Evolutionary conservation across 2,797 vertebrate genomes (phyloP), one percentile per base, ranked within the genome.

Genomic region (Silurus lanzhouensis): DNA sequence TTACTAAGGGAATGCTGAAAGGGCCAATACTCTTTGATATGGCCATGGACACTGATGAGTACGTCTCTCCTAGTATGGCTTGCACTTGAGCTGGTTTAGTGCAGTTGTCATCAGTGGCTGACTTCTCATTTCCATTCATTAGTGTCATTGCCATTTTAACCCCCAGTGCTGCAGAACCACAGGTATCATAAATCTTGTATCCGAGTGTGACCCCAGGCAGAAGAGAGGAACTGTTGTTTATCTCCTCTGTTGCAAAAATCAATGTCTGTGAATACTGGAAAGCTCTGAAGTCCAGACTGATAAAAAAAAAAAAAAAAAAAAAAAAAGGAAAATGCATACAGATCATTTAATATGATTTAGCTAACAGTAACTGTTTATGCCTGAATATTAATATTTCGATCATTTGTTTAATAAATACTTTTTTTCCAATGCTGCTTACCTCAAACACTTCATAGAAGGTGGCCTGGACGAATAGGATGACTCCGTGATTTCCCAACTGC

Each of bases 181-280:
- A 95, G 6, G 85, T 48, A 60, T 95, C 93, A 80, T 92, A 94
- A 3, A 95, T 91, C 66, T 88, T 92, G 63, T 93, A 94, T 1
- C 94, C 94, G 14, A 95, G 81, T 74, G 90, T 87, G 46, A 94
- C 60, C 0, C 91, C 91, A 8, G 93, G 94, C 76, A 95, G 87
- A 22, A 95, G 82, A 12, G 91, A 87, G 31, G 92, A 91, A 80
- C 90, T 93, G 88, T 94, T 94, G 85, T 94, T 94, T 15, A 95
- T 95, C 84, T 95, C 94, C 58, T 93, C 93, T 25, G 93, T 91
- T 58, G 94, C 93, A 89, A 94, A 95, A 2, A 93, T 82, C 93
- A 95, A 91, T 4, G 94, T 88, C 80, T 94, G 93, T 15, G 92
- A 88, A 90, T 64, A 93, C 84, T 95, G 94, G 86, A 95, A 92